A percentile compares a stretch with the other conserved stretches of the same genome.
These are phyloP conservation scores for Catostomus latipinnis DNA, from an alignment of 2,797 vertebrate species.

Conservation along the genomic window DNA sequence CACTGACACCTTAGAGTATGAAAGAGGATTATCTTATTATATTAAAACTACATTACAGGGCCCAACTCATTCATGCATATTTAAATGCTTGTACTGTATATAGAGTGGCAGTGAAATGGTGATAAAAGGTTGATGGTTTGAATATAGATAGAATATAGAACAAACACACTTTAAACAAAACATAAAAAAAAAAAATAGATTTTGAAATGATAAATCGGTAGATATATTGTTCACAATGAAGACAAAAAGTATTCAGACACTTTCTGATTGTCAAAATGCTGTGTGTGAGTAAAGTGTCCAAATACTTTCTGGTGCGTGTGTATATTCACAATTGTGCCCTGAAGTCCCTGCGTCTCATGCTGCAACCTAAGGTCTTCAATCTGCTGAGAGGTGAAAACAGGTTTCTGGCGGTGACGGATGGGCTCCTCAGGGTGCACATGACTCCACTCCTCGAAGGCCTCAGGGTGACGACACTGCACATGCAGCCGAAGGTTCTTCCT, in stretches of 20 bases:
- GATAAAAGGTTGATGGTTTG: not conserved
- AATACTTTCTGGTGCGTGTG: no score
- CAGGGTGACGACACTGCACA: constrained; percentile 88
- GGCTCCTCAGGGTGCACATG: constrained; percentile 89
- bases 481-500: constrained; percentile 96
- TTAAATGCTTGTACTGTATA: not conserved
- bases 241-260: no score
- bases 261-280: no score
- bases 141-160: not conserved
- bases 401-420: constrained; percentile 81
- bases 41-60: not conserved
- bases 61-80: not conserved
- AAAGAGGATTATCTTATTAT: not conserved
- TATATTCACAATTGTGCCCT: constrained; percentile 76
- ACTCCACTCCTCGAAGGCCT: constrained; percentile 89
- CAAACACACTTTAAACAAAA: no score
- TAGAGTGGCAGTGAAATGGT: not conserved
- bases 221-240: no score
- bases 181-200: no score
- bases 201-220: no score
- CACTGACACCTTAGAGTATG: constrained; percentile 72
- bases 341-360: constrained; percentile 75
- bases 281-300: no score
- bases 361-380: constrained; percentile 94
- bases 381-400: constrained; percentile 94